Evolutionary conservation across 2,888 invertebrate species (phyloP), one percentile per base, ranked within the genome.

Genomic region (Agonopterix arenella): DNA sequence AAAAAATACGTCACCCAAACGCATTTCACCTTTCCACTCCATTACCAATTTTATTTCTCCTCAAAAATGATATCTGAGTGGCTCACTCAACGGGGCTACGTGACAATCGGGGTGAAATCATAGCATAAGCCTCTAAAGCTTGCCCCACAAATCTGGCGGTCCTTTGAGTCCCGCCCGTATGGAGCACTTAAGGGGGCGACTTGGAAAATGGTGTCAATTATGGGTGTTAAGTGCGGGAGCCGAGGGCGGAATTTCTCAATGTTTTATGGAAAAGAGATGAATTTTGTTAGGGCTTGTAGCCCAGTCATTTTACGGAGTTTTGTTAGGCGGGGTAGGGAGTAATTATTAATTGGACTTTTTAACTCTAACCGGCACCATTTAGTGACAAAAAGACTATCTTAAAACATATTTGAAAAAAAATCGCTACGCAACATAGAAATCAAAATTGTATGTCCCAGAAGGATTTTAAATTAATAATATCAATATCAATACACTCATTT

Each of bases 181-280:
- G 51, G 71, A 80, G 88, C 85, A 84, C 84, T 85, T 84, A 81
- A 79, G 80, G 81, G 76, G 28, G 79, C 60, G 73, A 69, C 68
- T 64, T 68, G 70, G 68, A 76, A 28, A 88, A 86, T 81, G 86
- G 80, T 84, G 86, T 82, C 89, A 89, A 89, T 89, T 89, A 89
- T 81, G 81, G 80, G 65, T 66, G 81, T 73, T 85, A 83, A 86
- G 86, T 84, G 86, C 74, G 72, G 69, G 68, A 70, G 64, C 55
- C 60, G 53, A 43, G 43, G 40, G 40, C 28, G 2, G 28, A 28
- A 4, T 4, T 28, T 28, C 28, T 28, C 28, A 28, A 5, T 28
- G 28, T 28, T 28, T 28, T 28, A 28, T 28, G 28, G 28, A 28
- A 28, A 28, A 28, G 28, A 28, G 28, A 28, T 28, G 28, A 28